Evolutionary conservation across 2,888 invertebrate species (phyloP).

Genomic region (Scaptomyza reducta): DNA sequence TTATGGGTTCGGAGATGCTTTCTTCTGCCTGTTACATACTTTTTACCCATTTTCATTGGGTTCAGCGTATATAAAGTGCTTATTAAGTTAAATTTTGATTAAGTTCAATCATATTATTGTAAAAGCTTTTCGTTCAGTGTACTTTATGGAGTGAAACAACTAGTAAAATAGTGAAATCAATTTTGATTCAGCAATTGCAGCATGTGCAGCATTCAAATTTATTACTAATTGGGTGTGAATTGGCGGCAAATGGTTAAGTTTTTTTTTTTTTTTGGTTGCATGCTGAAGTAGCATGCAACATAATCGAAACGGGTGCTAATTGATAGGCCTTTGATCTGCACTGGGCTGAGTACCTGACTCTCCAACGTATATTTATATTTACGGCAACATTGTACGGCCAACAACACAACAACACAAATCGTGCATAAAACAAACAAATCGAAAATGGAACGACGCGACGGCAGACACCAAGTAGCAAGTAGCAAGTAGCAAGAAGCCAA

Average conservation of each 20-base stretch:
- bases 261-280: slow-evolving; percentile 32
- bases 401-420: slow-evolving; percentile 52
- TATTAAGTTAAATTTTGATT: no score
- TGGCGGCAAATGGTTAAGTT: slow-evolving; percentile 60
- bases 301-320: slow-evolving; percentile 81
- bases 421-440: slow-evolving; percentile 74
- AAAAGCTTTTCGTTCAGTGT: slow-evolving; percentile 31
- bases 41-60: no score
- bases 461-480: slow-evolving; percentile 22
- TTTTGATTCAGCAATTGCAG: slow-evolving; percentile 54
- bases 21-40: no score
- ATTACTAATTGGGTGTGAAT: slow-evolving; percentile 84
- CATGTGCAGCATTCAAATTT: slow-evolving; percentile 79
- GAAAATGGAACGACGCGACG: slow-evolving; percentile 26
- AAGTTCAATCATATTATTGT: no score
- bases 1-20: no score
- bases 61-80: no score
- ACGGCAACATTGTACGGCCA: slow-evolving; percentile 70
- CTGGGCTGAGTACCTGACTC: slow-evolving; percentile 23
- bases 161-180: slow-evolving; percentile 11
- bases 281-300: slow-evolving; percentile 66
- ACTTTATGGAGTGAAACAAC: background rate
- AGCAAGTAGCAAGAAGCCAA: background rate
- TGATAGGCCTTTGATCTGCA: slow-evolving; percentile 82
- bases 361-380: slow-evolving; percentile 67